These are phyloP conservation scores for Palaemon carinicauda DNA, from an alignment of 1,140 invertebrate genomes.

Conservation along the genomic window DNA sequence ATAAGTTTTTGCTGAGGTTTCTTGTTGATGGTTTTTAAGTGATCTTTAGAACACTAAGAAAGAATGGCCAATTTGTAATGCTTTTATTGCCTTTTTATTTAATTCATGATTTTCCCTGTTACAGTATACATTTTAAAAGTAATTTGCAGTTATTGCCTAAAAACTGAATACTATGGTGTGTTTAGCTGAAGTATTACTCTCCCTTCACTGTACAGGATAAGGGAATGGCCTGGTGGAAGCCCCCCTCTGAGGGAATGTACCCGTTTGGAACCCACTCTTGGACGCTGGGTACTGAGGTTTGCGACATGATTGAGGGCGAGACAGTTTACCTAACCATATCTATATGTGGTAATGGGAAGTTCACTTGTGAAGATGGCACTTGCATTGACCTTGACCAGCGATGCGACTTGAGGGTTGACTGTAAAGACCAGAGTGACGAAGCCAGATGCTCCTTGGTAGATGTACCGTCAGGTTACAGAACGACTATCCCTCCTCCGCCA, in stretches of 20 bases:
- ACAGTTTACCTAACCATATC: conserved; percentile 51
- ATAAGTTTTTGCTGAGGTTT: neutral
- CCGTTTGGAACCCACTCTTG: conserved; percentile 39
- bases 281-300: neutral
- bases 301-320: neutral
- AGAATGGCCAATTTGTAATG: too few species aligned
- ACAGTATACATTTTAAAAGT: too few species aligned
- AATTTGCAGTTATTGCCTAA: neutral
- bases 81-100: too few species aligned
- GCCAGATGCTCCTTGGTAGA: conserved; percentile 73
- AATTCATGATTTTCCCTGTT: too few species aligned
- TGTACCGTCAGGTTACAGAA: conserved; percentile 37
- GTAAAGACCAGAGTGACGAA: conserved; percentile 89
- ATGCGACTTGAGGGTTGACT: conserved; percentile 84
- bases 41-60: neutral
- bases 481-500: conserved; percentile 47
- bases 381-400: conserved; percentile 84
- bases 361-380: conserved; percentile 88
- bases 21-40: neutral
- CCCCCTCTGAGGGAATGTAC: neutral
- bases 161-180: neutral
- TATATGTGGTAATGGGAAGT: conserved; percentile 78
- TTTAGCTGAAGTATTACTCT: neutral
- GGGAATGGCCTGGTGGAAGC: conserved; percentile 3
- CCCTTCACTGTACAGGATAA: neutral